These are phyloP conservation scores for Imbricaverruca yamaguchii DNA, from an alignment of 2,888 invertebrate genomes.

Conservation along the genomic window DNA sequence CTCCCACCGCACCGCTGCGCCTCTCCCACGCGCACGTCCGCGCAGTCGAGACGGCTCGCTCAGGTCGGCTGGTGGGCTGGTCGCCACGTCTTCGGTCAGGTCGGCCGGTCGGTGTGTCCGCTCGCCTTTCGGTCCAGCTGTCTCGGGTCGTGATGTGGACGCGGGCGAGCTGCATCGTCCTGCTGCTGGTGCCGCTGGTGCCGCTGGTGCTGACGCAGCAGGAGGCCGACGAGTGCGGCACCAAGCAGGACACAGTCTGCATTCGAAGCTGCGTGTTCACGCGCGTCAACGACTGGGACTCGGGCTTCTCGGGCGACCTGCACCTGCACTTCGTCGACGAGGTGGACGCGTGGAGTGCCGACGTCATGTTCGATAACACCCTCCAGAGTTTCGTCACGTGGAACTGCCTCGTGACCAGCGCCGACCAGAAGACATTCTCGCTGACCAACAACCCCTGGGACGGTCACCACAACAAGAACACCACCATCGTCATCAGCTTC, in stretches of 20 bases:
- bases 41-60: too few relatives aligned
- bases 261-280: conserved; percentile 4
- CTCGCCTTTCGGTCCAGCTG: too few relatives aligned
- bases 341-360: neutral
- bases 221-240: neutral
- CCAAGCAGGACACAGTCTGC: neutral
- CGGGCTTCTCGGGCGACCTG: conserved; percentile 3
- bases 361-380: neutral
- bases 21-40: too few relatives aligned
- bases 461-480: conserved; percentile 11
- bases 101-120: too few relatives aligned
- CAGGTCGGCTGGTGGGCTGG: too few relatives aligned
- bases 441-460: conserved; percentile 7
- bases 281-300: neutral
- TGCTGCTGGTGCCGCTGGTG: neutral
- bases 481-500: conserved; percentile 8
- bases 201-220: neutral
- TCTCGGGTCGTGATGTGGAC: too few relatives aligned
- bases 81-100: too few relatives aligned
- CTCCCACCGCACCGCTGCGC: too few relatives aligned
- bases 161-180: too few relatives aligned
- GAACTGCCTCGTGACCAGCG: neutral
- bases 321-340: neutral
- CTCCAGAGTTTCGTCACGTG: neutral
- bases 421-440: neutral